Evolutionary conservation across 2,888 invertebrate genomes (phyloP), one percentile per base, ranked within the genome.

Genomic region (Volucella inflata): DNA sequence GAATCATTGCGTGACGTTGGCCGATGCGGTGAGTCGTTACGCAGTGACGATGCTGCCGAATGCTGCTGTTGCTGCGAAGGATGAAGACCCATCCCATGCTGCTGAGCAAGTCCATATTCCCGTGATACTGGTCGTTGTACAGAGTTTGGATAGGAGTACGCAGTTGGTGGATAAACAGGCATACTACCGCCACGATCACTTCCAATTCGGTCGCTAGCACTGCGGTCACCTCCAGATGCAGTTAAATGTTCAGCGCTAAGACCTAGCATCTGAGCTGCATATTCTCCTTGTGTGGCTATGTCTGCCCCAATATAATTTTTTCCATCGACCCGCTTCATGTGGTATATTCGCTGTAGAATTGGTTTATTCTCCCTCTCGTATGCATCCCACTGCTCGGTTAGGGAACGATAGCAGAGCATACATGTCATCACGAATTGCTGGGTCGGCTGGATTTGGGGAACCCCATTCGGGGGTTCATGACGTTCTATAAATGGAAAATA

Each of bases 401-500:
- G 94, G 89, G 97, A 94, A 67, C 96, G 95, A 92, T 96, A 97
- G 93, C 98, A 98, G 40, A 98, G 94, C 91, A 95, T 95, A 93
- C 98, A 98, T 78, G 96, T 94, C 88, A 95, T 94, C 48, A 97
- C 95, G 51, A 93, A 93, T 40, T 89, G 87, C 88, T 91, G 93
- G 91, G 89, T 89, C 12, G 88, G 90, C 89, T 89, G 88, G 40
- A 90, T 91, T 90, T 85, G 93, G 90, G 88, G 92, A 55, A 94
- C 93, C 90, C 96, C 96, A 75, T 94, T 93, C 0, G 98, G 98
- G 12, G 97, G 95, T 87, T 97, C 96, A 93, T 98, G 98, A 16
- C 96, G 95, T 89, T 97, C 97, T 90, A 98, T 93, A 93, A 98
- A 98, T 62, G 98, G 97, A 93, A 98, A 98, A 92, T 96, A 97